These are phyloP conservation scores for Stylophora pistillata DNA, from an alignment of 64 coral and sea anemone species.

Conservation along the genomic window DNA sequence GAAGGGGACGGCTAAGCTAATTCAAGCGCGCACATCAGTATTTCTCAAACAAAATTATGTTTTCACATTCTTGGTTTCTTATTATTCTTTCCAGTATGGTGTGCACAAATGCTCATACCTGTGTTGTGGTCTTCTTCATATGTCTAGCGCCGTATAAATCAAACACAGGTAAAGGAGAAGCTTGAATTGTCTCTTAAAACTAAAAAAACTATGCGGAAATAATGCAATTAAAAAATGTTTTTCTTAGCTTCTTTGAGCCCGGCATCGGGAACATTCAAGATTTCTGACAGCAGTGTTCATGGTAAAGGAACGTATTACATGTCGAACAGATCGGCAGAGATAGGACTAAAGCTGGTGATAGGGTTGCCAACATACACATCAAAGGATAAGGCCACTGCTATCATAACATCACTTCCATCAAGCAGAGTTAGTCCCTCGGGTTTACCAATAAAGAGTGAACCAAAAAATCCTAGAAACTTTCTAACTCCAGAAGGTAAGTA, in stretches of 20 bases:
- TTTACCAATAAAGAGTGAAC: not conserved
- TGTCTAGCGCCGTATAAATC: not conserved
- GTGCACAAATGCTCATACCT: not conserved
- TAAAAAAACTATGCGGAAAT: no score
- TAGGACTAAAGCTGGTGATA: slow-evolving; percentile 3
- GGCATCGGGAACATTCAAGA: not conserved
- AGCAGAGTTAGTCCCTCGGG: not conserved
- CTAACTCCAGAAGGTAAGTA: slow-evolving; percentile 10
- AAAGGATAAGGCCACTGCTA: not conserved
- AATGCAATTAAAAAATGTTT: not conserved
- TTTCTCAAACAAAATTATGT: not conserved
- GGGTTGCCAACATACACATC: not conserved
- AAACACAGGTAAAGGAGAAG: not conserved
- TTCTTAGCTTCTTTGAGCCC: not conserved
- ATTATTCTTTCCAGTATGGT: not conserved
- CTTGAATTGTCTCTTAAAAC: not conserved
- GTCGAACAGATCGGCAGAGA: not conserved
- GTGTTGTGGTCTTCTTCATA: not conserved
- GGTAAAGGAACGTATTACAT: not conserved
- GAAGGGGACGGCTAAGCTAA: no score
- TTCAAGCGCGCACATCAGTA: not conserved
- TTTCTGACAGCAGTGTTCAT: not conserved
- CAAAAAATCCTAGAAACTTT: not conserved
- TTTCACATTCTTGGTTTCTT: no score
- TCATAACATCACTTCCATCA: not conserved